Conservation (phyloP, 2,113 vertebrate genomes). For the Fukomys damarensis region DNA sequence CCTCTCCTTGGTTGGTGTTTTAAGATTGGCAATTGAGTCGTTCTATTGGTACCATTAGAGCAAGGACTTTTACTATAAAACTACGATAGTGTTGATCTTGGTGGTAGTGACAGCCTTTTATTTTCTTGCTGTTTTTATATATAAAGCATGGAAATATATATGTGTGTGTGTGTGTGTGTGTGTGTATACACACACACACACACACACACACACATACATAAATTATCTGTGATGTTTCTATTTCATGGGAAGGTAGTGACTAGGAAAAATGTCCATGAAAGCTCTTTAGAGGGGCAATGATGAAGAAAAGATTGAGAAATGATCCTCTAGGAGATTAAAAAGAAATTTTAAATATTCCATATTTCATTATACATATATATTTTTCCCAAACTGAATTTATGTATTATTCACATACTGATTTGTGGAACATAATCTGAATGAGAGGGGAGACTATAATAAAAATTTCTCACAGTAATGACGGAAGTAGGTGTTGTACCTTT, state of each 20-base stretch:
- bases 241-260: not conserved
- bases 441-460: constrained; percentile 68
- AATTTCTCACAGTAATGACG: constrained; percentile 62
- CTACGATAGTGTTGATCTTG: not conserved
- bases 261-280: not conserved
- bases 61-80: not conserved
- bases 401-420: not conserved
- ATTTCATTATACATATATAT: not conserved
- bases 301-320: not conserved
- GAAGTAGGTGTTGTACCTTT: constrained; percentile 56
- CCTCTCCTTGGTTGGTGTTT: not conserved
- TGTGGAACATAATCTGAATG: constrained; percentile 50
- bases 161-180: too few relatives aligned
- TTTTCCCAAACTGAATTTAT: not conserved
- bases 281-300: not conserved
- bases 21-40: not conserved
- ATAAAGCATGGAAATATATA: not conserved
- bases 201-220: too few relatives aligned
- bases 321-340: not conserved
- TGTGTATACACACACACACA: too few relatives aligned
- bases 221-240: not conserved
- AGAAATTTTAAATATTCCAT: not conserved
- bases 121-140: not conserved
- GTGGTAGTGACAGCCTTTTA: not conserved
- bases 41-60: not conserved